A percentile compares a stretch with the other conserved stretches of the same genome.
Evolutionary conservation across 1,140 invertebrate genomes (phyloP).

Genomic region (Hyposmocoma kahamanoa): DNA sequence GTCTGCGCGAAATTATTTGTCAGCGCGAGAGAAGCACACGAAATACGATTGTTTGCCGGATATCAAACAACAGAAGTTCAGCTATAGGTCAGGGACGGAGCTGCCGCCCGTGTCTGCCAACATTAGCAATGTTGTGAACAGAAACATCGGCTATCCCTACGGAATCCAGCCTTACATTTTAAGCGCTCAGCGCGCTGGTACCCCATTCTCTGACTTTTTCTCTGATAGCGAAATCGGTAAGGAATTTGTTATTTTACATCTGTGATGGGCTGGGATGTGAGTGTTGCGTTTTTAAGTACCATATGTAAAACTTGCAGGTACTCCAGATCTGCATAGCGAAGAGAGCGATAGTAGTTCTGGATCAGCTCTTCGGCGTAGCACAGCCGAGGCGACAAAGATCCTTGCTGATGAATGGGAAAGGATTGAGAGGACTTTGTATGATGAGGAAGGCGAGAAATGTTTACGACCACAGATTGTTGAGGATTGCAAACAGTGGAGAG

Average conservation of each 20-base stretch:
- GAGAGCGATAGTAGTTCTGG: slow-evolving; percentile 70
- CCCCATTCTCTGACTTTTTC: slow-evolving; percentile 60
- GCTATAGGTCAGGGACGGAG: slow-evolving; percentile 34
- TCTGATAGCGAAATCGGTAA: slow-evolving; percentile 62
- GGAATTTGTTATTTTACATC: slow-evolving; percentile 4
- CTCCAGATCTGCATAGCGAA: slow-evolving; percentile 64
- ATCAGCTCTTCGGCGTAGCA: slow-evolving; percentile 57
- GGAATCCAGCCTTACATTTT: slow-evolving; percentile 33
- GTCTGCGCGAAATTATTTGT: slow-evolving; percentile 62
- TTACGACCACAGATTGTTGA: slow-evolving; percentile 55
- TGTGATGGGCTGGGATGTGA: not conserved
- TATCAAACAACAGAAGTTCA: slow-evolving; percentile 47
- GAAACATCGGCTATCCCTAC: slow-evolving; percentile 49
- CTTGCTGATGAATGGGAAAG: slow-evolving; percentile 63
- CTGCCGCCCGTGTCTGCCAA: slow-evolving; percentile 49
- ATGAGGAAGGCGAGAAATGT: slow-evolving; percentile 63
- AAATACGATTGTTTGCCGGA: slow-evolving; percentile 53
- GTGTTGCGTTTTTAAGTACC: slow-evolving; percentile 5
- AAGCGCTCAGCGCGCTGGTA: slow-evolving; percentile 42
- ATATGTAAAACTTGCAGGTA: slow-evolving; percentile 37
- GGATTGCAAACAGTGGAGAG: slow-evolving; percentile 67
- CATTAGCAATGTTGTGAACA: slow-evolving; percentile 36
- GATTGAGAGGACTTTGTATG: slow-evolving; percentile 65
- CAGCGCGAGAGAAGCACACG: slow-evolving; percentile 50
- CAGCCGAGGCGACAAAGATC: slow-evolving; percentile 51